Conservation (phyloP, 2,888 invertebrate genomes). For the Microplitis deprimator region DNA sequence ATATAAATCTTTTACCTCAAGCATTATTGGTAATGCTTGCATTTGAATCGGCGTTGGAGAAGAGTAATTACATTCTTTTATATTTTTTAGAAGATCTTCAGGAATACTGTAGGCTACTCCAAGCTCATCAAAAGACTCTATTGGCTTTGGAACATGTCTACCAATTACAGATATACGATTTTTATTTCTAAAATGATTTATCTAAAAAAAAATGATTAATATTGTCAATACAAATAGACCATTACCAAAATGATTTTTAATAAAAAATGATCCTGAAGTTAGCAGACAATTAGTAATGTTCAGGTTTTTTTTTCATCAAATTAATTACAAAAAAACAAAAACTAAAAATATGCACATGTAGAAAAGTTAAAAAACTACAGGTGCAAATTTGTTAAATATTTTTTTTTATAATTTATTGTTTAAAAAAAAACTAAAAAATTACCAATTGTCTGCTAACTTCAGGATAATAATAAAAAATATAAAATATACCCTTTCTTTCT, state of each 20-base stretch:
- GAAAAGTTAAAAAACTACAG: no score
- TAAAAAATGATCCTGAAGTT: no score
- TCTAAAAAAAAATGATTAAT: slow-evolving; percentile 71
- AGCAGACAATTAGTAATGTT: no score
- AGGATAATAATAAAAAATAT: neutral
- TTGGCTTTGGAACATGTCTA: slow-evolving; percentile 83
- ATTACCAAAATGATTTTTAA: slow-evolving; percentile 28
- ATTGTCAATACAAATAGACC: slow-evolving; percentile 2
- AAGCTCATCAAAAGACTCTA: slow-evolving; percentile 81
- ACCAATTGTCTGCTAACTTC: no score
- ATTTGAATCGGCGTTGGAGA: slow-evolving; percentile 92
- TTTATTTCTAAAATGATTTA: slow-evolving; percentile 82
- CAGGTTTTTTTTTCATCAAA: no score
- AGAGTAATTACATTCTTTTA: slow-evolving; percentile 80
- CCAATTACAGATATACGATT: slow-evolving; percentile 86
- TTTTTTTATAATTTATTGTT: no score
- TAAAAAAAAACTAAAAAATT: no score
- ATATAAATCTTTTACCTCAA: slow-evolving; percentile 75
- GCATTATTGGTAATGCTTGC: slow-evolving; percentile 92
- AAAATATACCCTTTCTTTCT: slow-evolving; percentile 71
- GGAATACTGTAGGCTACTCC: slow-evolving; percentile 74
- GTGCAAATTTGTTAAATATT: no score
- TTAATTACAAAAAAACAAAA: no score
- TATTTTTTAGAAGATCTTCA: slow-evolving; percentile 78
- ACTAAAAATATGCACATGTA: no score